Evolutionary conservation across 2,888 invertebrate species (phyloP).

Genomic region (Pachydiplax longipennis): DNA sequence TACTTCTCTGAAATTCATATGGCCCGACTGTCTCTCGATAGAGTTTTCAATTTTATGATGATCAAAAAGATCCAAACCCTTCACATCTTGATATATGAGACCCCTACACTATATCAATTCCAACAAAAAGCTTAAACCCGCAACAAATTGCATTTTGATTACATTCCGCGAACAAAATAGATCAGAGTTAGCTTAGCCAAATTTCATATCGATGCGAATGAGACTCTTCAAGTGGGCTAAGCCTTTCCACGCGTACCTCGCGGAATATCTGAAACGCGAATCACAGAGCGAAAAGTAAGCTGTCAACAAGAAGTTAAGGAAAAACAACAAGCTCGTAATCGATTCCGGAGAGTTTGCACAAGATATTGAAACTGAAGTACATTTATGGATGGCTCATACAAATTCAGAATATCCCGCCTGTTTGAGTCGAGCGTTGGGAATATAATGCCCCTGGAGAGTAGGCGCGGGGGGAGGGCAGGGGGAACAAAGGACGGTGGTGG

Average conservation of each 20-base stretch:
- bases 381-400: slow-evolving; percentile 37
- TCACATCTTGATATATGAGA: too few species aligned
- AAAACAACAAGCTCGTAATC: slow-evolving; percentile 30
- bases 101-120: too few species aligned
- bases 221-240: too few species aligned
- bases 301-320: slow-evolving; percentile 3
- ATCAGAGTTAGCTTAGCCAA: too few species aligned
- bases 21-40: too few species aligned
- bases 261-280: not conserved
- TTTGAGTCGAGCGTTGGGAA: not conserved
- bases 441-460: not conserved
- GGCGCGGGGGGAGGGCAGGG: not conserved
- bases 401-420: not conserved
- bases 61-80: too few species aligned
- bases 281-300: not conserved
- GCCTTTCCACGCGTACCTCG: not conserved
- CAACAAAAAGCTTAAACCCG: too few species aligned
- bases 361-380: slow-evolving; percentile 43
- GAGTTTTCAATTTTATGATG: too few species aligned
- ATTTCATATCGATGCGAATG: too few species aligned
- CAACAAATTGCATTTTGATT: too few species aligned
- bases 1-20: too few species aligned
- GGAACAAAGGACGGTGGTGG: not conserved
- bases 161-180: too few species aligned
- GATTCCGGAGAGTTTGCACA: slow-evolving; percentile 35